phyloP scores from a whole-genome alignment of 2,888 invertebrate species.

The Lacanobia wlatinum region DNA sequence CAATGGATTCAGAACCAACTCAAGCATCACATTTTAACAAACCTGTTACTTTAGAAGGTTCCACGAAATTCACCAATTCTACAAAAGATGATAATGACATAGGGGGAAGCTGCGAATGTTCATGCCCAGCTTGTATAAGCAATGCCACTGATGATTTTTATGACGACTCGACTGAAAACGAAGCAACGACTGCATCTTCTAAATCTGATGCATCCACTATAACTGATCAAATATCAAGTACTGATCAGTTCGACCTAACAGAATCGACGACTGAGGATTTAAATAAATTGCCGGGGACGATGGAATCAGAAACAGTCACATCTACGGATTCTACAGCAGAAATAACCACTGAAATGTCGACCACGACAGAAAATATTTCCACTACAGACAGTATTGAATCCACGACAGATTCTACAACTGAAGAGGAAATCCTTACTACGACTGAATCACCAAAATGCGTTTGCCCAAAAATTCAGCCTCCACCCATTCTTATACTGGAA shows the following conservation, averaged over 20 bases:
- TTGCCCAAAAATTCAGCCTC: conserved; percentile 88
- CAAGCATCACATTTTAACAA: conserved; percentile 84
- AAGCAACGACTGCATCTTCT: conserved; percentile 62
- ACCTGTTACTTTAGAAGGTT: conserved; percentile 82
- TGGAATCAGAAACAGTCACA: conserved; percentile 39
- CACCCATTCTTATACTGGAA: conserved; percentile 96
- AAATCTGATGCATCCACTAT: conserved; percentile 43
- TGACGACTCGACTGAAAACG: conserved; percentile 79
- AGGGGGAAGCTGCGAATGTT: conserved; percentile 94
- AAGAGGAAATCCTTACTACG: conserved; percentile 72
- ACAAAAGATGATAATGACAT: conserved; percentile 75
- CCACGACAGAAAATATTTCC: conserved; percentile 49
- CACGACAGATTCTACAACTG: conserved; percentile 73
- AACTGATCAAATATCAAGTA: conserved; percentile 41
- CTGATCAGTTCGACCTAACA: conserved; percentile 62
- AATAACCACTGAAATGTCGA: conserved; percentile 59
- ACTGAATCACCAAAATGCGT: conserved; percentile 78
- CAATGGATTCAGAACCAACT: conserved; percentile 85
- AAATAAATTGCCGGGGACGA: conserved; percentile 52
- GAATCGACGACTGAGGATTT: conserved; percentile 50
- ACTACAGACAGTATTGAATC: conserved; percentile 66
- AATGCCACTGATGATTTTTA: conserved; percentile 82
- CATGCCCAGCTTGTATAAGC: conserved; percentile 92
- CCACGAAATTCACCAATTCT: conserved; percentile 72
- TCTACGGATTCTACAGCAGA: conserved; percentile 62